These are phyloP conservation scores for Synergus gifuensis DNA, from an alignment of 2,888 invertebrate genomes.

Conservation along the genomic window DNA sequence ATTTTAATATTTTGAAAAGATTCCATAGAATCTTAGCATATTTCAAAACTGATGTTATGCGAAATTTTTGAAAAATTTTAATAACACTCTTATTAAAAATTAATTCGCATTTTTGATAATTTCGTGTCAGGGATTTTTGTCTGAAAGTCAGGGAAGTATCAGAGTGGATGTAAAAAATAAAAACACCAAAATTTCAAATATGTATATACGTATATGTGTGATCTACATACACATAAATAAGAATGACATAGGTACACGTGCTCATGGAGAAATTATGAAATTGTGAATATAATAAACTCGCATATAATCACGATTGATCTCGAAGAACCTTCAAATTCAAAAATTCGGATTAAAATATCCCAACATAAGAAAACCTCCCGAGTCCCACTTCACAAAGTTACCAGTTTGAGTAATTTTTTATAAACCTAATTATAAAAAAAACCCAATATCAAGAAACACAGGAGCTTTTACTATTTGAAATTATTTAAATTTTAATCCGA, in stretches of 20 bases:
- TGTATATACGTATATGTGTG: too few relatives aligned
- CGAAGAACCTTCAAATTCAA: neutral
- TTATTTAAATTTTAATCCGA: neutral
- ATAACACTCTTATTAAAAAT: too few relatives aligned
- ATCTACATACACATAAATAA: neutral
- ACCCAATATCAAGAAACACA: neutral
- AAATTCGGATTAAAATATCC: neutral
- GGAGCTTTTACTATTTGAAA: neutral
- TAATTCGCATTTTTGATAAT: too few relatives aligned
- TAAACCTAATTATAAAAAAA: neutral
- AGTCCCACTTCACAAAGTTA: neutral
- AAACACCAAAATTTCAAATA: too few relatives aligned
- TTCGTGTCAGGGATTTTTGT: too few relatives aligned
- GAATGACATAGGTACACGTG: constrained; percentile 1
- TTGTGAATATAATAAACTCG: neutral
- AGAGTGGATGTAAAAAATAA: too few relatives aligned
- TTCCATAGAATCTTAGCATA: too few relatives aligned
- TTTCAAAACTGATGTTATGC: too few relatives aligned
- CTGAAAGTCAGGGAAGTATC: too few relatives aligned
- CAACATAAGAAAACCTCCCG: neutral
- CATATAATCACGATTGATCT: neutral
- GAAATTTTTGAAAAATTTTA: too few relatives aligned
- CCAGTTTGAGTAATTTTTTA: neutral
- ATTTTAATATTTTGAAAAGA: too few relatives aligned
- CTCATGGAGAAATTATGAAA: too few relatives aligned